These are phyloP conservation scores for Anhinga rufa DNA, from an alignment of 2,113 vertebrate species.

Conservation along the genomic window DNA sequence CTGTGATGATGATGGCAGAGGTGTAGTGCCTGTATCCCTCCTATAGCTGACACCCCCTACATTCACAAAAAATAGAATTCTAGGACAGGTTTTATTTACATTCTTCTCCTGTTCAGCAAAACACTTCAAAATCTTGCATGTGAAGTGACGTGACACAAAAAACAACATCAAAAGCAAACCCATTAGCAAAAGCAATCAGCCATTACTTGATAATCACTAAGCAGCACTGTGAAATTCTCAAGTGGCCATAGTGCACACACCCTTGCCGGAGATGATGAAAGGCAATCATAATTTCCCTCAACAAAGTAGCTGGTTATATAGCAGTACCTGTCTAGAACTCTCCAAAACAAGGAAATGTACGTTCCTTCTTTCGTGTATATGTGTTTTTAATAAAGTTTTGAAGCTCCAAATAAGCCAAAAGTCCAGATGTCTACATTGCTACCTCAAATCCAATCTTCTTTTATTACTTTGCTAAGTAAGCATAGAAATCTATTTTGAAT, in stretches of 20 bases:
- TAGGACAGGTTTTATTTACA: background rate
- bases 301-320: background rate
- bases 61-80: background rate
- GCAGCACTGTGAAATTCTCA: background rate
- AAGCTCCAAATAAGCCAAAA: background rate
- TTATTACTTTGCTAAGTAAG: background rate
- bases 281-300: background rate
- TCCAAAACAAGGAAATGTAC: background rate
- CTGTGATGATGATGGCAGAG: background rate
- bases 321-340: background rate
- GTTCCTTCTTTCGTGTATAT: background rate
- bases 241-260: background rate
- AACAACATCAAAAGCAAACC: slow-evolving; percentile 18
- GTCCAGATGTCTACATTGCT: background rate
- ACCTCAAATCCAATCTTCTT: background rate
- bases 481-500: background rate
- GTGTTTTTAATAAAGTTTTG: background rate
- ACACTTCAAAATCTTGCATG: background rate
- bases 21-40: background rate
- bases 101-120: background rate
- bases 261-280: background rate
- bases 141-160: background rate
- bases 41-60: background rate
- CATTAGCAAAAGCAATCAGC: slow-evolving; percentile 50
- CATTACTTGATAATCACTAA: slow-evolving; percentile 39